Evolutionary conservation across 1,140 invertebrate species (phyloP), one percentile per base, ranked within the genome.

Genomic region (Trichonephila inaurata): DNA sequence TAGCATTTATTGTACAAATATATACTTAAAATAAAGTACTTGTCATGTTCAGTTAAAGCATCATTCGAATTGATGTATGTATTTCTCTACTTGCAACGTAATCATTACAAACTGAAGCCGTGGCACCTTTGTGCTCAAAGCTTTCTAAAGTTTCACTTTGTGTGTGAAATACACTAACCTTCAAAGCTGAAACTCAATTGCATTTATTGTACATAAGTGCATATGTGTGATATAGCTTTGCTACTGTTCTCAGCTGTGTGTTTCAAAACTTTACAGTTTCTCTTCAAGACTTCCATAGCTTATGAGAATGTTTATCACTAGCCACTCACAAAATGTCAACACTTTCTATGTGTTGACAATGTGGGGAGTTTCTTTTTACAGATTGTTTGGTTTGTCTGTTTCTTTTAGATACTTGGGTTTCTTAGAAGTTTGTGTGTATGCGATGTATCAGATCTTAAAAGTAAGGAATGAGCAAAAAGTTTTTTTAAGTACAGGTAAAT

Each of bases 161-260:
- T 69, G 87, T 89, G 87, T 60, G 64, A 89, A 33, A 89, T 44
- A 28, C 64, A 89, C 87, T 87, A 87, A 61, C 51, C 28, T 89
- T 89, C 64, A 60, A 69, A 89, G 87, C 85, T 66, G 87, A 89
- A 69, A 66, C 33, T 89, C 87, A 60, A 87, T 62, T 87, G 87
- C 87, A 89, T 89, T 89, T 89, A 89, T 69, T 89, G 87, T 89
- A 89, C 64, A 89, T 89, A 89, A 89, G 87, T 89, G 87, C 87
- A 89, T 89, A 18, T 89, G 87, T 89, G 87, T 89, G 87, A 89
- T 89, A 89, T 89, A 89, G 87, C 87, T 89, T 89, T 89, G 87
- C 64, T 89, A 89, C 64, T 89, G 64, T 69, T 69, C 28, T 88
- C 86, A 33, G 44, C n/a, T 64, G n/a, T 64, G 61, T 87, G 86